These are phyloP conservation scores for Hetaerina americana DNA, from an alignment of 1,140 invertebrate genomes.

Conservation along the genomic window DNA sequence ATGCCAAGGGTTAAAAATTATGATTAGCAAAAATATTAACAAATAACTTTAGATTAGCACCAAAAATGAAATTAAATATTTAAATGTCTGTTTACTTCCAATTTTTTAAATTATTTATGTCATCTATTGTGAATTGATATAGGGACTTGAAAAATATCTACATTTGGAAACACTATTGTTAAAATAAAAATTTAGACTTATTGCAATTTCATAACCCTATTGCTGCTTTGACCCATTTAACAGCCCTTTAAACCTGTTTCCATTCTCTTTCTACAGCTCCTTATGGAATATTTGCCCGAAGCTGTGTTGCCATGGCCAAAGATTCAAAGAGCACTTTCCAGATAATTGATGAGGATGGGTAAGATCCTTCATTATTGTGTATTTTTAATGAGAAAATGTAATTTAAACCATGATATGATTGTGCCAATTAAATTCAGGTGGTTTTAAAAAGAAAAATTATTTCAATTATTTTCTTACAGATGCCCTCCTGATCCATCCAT, in stretches of 20 bases:
- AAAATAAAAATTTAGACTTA: too few relatives aligned
- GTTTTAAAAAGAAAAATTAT: slow-evolving; percentile 9
- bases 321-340: slow-evolving; percentile 92
- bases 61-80: too few relatives aligned
- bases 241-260: neutral
- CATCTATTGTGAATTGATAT: too few relatives aligned
- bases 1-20: too few relatives aligned
- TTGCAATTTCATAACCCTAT: neutral
- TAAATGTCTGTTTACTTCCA: too few relatives aligned
- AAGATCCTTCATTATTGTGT: too few relatives aligned
- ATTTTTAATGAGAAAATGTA: neutral
- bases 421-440: neutral
- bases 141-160: too few relatives aligned
- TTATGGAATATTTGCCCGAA: slow-evolving; percentile 88
- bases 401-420: neutral
- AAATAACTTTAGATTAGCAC: too few relatives aligned
- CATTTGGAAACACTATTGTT: too few relatives aligned
- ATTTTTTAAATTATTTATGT: too few relatives aligned
- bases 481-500: slow-evolving; percentile 87
- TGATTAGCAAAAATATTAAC: too few relatives aligned
- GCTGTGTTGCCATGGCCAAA: slow-evolving; percentile 92
- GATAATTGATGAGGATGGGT: slow-evolving; percentile 90
- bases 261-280: slow-evolving; percentile 54
- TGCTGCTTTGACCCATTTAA: neutral
- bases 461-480: slow-evolving; percentile 31